These are phyloP conservation scores for Hydropotes inermis DNA, from an alignment of 2,113 vertebrate genomes.

Conservation along the genomic window DNA sequence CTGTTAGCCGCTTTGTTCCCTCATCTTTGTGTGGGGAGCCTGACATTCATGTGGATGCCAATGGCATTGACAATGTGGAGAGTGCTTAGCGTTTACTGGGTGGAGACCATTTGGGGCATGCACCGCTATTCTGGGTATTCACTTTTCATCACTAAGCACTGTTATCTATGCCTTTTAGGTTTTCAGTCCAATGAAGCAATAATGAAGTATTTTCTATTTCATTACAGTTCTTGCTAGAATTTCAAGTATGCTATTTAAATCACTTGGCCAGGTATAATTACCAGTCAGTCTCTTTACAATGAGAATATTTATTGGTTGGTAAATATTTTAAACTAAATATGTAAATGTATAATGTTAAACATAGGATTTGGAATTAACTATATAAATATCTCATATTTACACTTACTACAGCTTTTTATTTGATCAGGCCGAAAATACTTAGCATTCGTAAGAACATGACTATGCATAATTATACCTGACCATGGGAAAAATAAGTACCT, in stretches of 20 bases:
- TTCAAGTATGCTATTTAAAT: slow-evolving; percentile 66
- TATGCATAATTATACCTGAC: slow-evolving; percentile 74
- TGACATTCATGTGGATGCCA: slow-evolving; percentile 62
- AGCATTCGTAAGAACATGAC: slow-evolving; percentile 63
- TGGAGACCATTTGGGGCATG: slow-evolving; percentile 37
- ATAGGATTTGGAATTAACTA: slow-evolving; percentile 56
- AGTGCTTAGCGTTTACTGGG: slow-evolving; percentile 60
- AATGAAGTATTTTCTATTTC: slow-evolving; percentile 76
- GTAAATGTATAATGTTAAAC: slow-evolving; percentile 52
- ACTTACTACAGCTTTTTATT: slow-evolving; percentile 42
- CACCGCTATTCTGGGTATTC: not conserved
- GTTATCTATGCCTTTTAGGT: slow-evolving; percentile 67
- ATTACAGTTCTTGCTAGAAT: slow-evolving; percentile 69
- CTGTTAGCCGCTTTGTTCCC: slow-evolving; percentile 84
- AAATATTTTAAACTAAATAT: slow-evolving; percentile 60
- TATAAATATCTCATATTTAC: slow-evolving; percentile 50
- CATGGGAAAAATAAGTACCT: slow-evolving; percentile 78
- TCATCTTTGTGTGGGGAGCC: slow-evolving; percentile 75
- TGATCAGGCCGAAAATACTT: slow-evolving; percentile 62
- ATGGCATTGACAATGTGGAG: slow-evolving; percentile 74
- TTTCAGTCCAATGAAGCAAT: slow-evolving; percentile 81
- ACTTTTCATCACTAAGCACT: slow-evolving; percentile 44
- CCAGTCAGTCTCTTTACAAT: slow-evolving; percentile 46
- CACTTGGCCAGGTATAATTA: slow-evolving; percentile 74
- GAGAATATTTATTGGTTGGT: slow-evolving; percentile 38